These are phyloP conservation scores for Falco berigora DNA, from an alignment of 2,797 vertebrate species.

Conservation along the genomic window DNA sequence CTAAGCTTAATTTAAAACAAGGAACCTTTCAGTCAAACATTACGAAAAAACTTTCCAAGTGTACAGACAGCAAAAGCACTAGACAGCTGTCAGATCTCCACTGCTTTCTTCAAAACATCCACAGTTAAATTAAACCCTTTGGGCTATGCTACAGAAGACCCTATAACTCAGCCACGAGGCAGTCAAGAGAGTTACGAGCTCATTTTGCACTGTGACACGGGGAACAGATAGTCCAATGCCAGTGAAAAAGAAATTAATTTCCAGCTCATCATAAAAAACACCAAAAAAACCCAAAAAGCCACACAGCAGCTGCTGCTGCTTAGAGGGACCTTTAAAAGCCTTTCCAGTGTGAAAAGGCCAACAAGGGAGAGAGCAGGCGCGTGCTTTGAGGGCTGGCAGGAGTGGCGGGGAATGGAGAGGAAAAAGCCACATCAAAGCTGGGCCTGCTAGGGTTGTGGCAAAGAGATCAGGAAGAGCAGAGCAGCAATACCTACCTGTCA, in stretches of 20 bases:
- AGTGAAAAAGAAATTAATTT: slow-evolving; percentile 63
- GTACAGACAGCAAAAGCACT: background rate
- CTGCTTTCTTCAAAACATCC: background rate
- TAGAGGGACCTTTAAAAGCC: slow-evolving; percentile 44
- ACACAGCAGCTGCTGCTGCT: slow-evolving; percentile 4
- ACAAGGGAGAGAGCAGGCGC: background rate
- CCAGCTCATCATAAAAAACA: slow-evolving; percentile 55
- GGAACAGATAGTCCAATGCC: slow-evolving; percentile 35
- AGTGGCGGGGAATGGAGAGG: background rate
- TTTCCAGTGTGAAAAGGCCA: background rate
- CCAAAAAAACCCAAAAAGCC: slow-evolving; percentile 12
- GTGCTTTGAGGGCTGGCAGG: background rate
- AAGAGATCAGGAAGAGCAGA: background rate
- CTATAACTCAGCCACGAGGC: background rate
- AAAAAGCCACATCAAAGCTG: background rate
- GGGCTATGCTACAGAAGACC: background rate
- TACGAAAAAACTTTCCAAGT: background rate
- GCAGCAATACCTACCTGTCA: background rate
- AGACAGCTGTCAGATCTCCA: background rate
- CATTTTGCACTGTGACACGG: background rate
- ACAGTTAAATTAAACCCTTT: slow-evolving; percentile 46
- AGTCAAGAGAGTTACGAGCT: slow-evolving; percentile 42
- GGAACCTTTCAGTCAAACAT: background rate
- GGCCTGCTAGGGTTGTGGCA: background rate
- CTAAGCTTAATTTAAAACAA: background rate